These are phyloP conservation scores for Indicator maculatus DNA, from an alignment of 2,113 vertebrate species.

Conservation along the genomic window DNA sequence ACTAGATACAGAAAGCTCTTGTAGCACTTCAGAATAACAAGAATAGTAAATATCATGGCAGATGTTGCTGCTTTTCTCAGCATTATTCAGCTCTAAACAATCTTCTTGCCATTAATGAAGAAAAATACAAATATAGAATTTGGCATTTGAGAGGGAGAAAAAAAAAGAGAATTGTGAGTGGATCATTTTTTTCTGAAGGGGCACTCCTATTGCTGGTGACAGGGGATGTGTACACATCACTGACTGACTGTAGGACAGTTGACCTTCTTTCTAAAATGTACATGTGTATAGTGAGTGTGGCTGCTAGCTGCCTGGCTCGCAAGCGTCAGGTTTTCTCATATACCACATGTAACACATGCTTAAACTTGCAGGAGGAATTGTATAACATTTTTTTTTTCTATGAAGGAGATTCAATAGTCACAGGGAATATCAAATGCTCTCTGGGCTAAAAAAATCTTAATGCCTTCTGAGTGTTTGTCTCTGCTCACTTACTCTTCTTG, in stretches of 20 bases:
- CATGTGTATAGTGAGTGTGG: background rate
- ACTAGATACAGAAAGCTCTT: background rate
- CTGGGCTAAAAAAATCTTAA: background rate
- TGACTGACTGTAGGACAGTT: background rate
- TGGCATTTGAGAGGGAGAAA: background rate
- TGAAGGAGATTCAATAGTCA: background rate
- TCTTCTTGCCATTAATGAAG: constrained; percentile 26
- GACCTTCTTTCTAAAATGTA: background rate
- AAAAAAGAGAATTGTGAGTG: background rate
- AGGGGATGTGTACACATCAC: background rate
- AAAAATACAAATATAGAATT: constrained; percentile 18
- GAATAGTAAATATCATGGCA: constrained; percentile 12
- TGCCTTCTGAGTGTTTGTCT: constrained; percentile 2
- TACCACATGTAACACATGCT: background rate
- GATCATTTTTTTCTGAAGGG: constrained; percentile 2
- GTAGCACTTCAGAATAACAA: background rate
- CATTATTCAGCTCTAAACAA: constrained; percentile 22
- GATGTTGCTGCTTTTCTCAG: constrained; percentile 13
- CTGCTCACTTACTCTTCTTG: background rate
- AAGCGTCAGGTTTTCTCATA: background rate
- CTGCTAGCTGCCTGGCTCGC: background rate
- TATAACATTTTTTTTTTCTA: background rate
- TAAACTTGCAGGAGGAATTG: background rate
- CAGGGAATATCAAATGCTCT: constrained; percentile 16
- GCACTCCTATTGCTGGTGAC: background rate